Evolutionary conservation across 2,113 vertebrate genomes (phyloP).

Genomic region (Ammodytes dubius): DNA sequence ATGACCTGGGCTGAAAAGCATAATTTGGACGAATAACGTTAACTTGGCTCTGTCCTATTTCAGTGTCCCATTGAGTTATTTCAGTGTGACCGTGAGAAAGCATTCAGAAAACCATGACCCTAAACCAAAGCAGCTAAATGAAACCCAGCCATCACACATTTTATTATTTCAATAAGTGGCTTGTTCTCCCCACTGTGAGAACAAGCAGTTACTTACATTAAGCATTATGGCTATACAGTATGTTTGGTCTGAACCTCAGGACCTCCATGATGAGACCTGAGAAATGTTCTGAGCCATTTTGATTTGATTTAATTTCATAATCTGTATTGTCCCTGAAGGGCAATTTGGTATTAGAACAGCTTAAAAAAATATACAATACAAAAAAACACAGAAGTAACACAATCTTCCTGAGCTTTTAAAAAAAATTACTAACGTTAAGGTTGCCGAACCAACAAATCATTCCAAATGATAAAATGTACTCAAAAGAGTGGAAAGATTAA

Average conservation of each 20-base stretch:
- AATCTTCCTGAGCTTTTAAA: too few species aligned
- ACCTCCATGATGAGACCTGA: background rate
- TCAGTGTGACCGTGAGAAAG: background rate
- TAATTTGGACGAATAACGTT: background rate
- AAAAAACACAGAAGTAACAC: too few species aligned
- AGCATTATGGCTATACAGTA: background rate
- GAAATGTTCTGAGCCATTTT: background rate
- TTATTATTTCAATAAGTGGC: background rate
- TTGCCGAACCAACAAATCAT: too few species aligned
- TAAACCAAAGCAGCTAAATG: background rate
- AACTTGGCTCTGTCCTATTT: background rate
- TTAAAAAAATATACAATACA: background rate
- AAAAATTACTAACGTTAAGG: too few species aligned
- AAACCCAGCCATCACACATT: background rate
- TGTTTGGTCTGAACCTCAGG: background rate
- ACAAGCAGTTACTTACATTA: background rate
- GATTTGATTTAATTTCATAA: too few species aligned
- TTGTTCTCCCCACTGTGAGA: background rate
- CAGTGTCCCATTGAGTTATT: background rate
- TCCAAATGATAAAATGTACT: too few species aligned
- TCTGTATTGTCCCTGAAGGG: too few species aligned
- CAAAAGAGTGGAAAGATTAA: too few species aligned
- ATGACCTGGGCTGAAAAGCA: background rate
- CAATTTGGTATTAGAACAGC: too few species aligned
- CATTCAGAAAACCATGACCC: background rate